Conservation (phyloP, 2,113 vertebrate species). For the Fregata magnificens region DNA sequence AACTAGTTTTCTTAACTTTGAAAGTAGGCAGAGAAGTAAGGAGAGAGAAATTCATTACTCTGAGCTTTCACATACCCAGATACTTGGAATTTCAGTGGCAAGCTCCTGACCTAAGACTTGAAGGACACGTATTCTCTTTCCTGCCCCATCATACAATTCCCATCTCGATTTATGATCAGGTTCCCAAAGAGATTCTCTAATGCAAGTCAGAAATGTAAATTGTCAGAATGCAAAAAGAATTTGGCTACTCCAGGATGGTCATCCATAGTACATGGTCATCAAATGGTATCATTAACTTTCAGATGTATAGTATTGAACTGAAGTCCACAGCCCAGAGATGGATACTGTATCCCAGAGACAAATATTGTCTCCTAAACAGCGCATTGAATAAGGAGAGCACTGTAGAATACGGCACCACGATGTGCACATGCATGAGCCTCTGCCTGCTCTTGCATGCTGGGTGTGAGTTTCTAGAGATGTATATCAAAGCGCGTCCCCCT, state of each 20-base stretch:
- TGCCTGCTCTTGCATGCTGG: background rate
- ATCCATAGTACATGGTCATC: no score
- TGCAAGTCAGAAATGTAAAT: background rate
- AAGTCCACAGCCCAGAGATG: background rate
- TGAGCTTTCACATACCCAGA: background rate
- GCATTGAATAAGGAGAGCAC: background rate
- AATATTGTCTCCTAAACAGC: background rate
- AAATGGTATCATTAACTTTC: background rate
- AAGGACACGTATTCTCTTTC: background rate
- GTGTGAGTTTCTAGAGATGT: background rate
- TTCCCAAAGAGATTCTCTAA: background rate
- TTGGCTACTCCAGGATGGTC: background rate
- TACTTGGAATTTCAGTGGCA: background rate
- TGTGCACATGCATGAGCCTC: accelerated
- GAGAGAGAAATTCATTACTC: background rate
- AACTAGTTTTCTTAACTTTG: background rate
- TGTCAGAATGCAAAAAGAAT: background rate
- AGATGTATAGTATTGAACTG: background rate
- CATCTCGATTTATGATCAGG: background rate
- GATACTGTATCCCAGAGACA: background rate
- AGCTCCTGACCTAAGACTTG: background rate
- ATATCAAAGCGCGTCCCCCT: background rate
- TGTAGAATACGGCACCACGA: accelerated
- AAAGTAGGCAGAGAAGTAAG: background rate
- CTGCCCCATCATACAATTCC: background rate